phyloP scores from a whole-genome alignment of 2,888 invertebrate species.

The Drosophila seclusa region DNA sequence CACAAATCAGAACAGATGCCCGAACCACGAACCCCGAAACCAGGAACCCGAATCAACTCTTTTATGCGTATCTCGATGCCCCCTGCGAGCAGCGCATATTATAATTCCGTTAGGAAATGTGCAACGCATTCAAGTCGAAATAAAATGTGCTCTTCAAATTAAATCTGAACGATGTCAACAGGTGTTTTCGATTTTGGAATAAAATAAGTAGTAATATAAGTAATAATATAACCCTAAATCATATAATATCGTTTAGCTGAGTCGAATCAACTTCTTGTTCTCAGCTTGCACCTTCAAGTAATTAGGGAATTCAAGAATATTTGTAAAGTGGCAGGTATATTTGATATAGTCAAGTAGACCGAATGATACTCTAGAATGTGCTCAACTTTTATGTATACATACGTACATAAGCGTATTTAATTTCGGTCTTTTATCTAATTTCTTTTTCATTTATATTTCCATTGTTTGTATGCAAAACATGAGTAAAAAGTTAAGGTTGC shows the following conservation, averaged over 20 bases:
- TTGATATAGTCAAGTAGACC: background rate
- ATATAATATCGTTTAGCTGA: background rate
- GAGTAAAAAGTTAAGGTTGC: slow-evolving; percentile 1
- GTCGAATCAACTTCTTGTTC: background rate
- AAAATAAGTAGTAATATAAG: background rate
- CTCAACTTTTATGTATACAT: background rate
- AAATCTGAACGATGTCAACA: background rate
- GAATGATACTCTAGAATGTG: background rate
- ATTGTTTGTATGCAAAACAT: slow-evolving; percentile 31
- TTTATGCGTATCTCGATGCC: slow-evolving; percentile 7
- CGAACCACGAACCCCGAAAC: slow-evolving; percentile 2
- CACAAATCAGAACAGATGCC: slow-evolving; percentile 44
- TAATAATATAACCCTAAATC: background rate
- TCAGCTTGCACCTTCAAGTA: background rate
- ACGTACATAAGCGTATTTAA: slow-evolving; percentile 9
- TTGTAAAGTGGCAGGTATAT: too few species aligned
- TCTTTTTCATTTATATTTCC: slow-evolving; percentile 1
- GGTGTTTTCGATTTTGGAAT: background rate
- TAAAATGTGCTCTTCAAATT: background rate
- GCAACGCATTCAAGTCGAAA: background rate
- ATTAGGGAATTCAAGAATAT: background rate
- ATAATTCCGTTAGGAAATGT: slow-evolving; percentile 1
- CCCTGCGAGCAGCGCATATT: slow-evolving; percentile 2
- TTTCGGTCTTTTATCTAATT: background rate
- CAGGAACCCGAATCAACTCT: slow-evolving; percentile 17